Percentiles rank a stretch among this genome's conserved stretches.
phyloP scores from a whole-genome alignment of 2,113 vertebrate genomes.

The Irena cyanogastra region DNA sequence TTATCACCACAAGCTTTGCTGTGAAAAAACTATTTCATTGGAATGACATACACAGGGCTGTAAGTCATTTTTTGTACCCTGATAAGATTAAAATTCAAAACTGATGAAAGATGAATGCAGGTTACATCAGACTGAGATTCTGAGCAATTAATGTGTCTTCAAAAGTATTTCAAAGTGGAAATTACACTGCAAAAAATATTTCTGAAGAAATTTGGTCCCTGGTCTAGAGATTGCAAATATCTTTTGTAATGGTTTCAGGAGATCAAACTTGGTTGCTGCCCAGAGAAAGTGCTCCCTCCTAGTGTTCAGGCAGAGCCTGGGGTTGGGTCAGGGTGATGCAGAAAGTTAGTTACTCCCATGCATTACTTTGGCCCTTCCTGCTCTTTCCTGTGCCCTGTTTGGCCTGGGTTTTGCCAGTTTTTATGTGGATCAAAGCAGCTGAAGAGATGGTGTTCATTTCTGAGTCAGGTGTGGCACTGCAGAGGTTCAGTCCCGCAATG shows the following conservation, averaged over 20 bases:
- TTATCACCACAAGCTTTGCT: background rate
- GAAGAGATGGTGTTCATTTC: background rate
- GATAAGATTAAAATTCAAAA: background rate
- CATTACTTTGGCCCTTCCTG: background rate
- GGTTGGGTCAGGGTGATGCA: background rate
- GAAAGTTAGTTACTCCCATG: background rate
- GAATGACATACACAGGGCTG: background rate
- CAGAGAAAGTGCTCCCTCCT: background rate
- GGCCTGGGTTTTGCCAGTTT: background rate
- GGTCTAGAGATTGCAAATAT: background rate
- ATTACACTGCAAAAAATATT: background rate
- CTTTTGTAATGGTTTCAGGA: background rate
- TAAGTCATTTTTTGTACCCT: background rate
- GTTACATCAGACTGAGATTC: background rate
- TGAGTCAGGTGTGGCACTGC: fast-evolving
- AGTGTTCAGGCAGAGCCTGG: background rate
- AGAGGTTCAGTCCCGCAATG: background rate
- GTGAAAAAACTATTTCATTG: background rate
- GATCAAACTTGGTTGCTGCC: background rate
- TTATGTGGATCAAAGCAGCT: background rate
- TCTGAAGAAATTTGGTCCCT: background rate
- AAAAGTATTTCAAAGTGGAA: background rate
- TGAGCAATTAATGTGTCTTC: background rate
- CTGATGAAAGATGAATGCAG: background rate
- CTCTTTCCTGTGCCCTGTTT: background rate